A percentile compares a stretch with the other conserved stretches of the same genome.
Evolutionary conservation across 2,113 vertebrate species (phyloP).

Genomic region (Peromyscus maniculatus): DNA sequence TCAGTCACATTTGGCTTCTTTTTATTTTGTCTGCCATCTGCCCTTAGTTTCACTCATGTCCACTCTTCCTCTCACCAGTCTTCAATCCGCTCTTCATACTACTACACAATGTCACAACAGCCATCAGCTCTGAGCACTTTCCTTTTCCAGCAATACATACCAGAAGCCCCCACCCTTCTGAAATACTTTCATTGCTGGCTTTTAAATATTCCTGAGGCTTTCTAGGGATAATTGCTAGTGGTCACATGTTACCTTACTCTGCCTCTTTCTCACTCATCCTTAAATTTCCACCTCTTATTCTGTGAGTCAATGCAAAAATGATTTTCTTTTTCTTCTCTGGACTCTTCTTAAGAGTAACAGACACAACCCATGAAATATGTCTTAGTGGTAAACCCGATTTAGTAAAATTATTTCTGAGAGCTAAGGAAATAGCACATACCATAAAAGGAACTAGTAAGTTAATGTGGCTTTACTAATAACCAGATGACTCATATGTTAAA

Average conservation of each 20-base stretch:
- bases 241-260: neutral
- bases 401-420: neutral
- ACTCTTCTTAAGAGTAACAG: neutral
- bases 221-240: too few relatives aligned
- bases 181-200: neutral
- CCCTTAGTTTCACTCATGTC: too few relatives aligned
- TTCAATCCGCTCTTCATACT: neutral
- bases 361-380: too few relatives aligned
- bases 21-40: neutral
- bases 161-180: neutral
- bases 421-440: neutral
- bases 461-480: neutral
- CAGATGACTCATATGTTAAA: neutral
- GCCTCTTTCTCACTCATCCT: neutral
- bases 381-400: neutral
- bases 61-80: neutral
- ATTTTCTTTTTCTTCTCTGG: neutral
- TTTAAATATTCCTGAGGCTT: neutral
- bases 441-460: neutral
- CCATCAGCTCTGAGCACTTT: rapidly evolving
- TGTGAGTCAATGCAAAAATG: neutral
- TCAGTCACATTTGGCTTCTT: neutral
- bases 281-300: neutral
- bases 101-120: rapidly evolving
- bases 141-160: neutral